Evolutionary conservation across 2,113 vertebrate species (phyloP).

Genomic region (Crotalus viridis): DNA sequence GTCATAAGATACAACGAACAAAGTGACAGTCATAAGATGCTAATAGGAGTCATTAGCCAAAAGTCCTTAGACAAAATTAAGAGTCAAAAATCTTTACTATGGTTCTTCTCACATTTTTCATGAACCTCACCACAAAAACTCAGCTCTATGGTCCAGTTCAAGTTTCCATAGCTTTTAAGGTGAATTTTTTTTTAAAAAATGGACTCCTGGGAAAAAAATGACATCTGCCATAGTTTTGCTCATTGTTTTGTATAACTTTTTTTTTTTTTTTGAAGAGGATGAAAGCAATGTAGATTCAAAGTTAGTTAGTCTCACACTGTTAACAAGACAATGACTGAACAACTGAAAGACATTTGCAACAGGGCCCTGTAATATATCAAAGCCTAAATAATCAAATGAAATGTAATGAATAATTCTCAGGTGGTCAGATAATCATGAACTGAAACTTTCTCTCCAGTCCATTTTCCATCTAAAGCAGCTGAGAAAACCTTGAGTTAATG

Average conservation of each 20-base stretch:
- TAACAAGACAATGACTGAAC: neutral
- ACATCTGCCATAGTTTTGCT: neutral
- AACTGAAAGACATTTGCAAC: neutral
- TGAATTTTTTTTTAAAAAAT: neutral
- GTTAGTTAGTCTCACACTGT: constrained; percentile 25
- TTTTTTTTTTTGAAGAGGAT: neutral
- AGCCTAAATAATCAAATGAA: constrained; percentile 7
- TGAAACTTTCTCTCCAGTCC: constrained; percentile 15
- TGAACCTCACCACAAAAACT: neutral
- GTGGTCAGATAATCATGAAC: neutral
- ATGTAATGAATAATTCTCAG: neutral
- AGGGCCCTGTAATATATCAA: neutral
- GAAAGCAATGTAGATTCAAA: neutral
- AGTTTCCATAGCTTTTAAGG: neutral
- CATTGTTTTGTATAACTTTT: constrained; percentile 7
- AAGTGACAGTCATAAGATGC: neutral
- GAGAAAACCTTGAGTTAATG: neutral
- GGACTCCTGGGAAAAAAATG: neutral
- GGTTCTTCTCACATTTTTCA: neutral
- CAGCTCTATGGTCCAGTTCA: neutral
- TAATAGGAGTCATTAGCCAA: too few relatives aligned
- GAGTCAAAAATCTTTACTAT: neutral
- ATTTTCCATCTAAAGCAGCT: neutral
- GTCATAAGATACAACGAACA: neutral
- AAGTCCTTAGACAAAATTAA: too few relatives aligned